Evolutionary conservation across 2,888 invertebrate species (phyloP).

Genomic region (Caenorhabditis afra): DNA sequence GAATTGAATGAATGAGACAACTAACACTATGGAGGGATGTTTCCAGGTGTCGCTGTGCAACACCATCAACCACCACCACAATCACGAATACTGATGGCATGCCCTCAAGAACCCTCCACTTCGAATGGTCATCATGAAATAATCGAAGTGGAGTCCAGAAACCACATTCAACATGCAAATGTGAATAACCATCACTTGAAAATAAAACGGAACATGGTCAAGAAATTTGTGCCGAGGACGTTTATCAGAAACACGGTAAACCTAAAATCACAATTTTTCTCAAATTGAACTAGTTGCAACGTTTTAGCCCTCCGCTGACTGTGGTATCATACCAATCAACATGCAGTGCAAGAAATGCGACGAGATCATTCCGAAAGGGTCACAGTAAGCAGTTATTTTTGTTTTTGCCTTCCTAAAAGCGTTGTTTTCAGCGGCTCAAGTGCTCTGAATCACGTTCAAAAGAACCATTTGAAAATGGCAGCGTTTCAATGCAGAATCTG

Average conservation of each 20-base stretch:
- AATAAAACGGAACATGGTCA: conserved; percentile 37
- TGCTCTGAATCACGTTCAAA: conserved; percentile 65
- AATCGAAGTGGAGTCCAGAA: neutral
- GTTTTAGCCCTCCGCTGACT: conserved; percentile 49
- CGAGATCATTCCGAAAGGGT: conserved; percentile 64
- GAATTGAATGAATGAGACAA: neutral
- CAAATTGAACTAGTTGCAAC: neutral
- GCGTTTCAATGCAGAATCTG: conserved; percentile 68
- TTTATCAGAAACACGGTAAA: conserved; percentile 32
- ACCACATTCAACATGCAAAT: conserved; percentile 9
- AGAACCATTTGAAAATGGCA: conserved; percentile 67
- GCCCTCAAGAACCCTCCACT: conserved; percentile 55
- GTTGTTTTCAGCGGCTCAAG: conserved; percentile 47
- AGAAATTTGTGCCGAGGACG: conserved; percentile 35
- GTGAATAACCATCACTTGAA: conserved; percentile 4
- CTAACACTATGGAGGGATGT: neutral
- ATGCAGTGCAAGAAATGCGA: conserved; percentile 64
- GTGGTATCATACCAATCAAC: conserved; percentile 60
- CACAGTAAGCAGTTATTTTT: conserved; percentile 51
- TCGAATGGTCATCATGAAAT: conserved; percentile 28
- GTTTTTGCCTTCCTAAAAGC: neutral
- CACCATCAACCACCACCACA: conserved; percentile 11
- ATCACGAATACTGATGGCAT: conserved; percentile 16
- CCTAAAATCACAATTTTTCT: neutral
- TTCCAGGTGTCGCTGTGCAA: conserved; percentile 29